Evolutionary conservation across 2,888 invertebrate species (phyloP), one percentile per base, ranked within the genome.

Genomic region (Labia minor): DNA sequence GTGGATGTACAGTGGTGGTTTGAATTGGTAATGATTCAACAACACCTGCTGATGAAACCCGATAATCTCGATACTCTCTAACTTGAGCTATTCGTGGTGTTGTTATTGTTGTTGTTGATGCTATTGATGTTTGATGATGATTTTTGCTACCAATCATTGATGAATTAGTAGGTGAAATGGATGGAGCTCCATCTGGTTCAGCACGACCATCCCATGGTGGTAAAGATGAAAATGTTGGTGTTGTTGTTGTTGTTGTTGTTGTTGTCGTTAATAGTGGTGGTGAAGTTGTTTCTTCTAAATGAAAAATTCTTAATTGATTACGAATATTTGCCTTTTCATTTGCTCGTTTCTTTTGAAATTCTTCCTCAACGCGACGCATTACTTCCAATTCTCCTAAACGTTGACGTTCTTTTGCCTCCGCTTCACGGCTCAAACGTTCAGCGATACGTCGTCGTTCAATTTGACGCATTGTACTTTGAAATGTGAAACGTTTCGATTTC

Each of bases 351-450:
- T 86, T 82, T 76, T 92, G 91, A 77, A 92, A 92, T 76, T 92
- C 92, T 75, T 92, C 91, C 75, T 92, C 91, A 1, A 92, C 92
- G 74, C 87, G 84, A 73, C 87, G 84, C 88, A 92, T 90, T 70
- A 88, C 89, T 77, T 91, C 90, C 73, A 90, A 80, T 76, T 92
- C 91, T 69, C 86, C 84, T 67, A 86, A 80, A 66, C 90, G 78
- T 77, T 89, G 86, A 66, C 85, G 85, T 76, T 91, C 89, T 77
- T 88, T 88, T 66, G 85, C 81, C 73, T 90, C 89, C 0, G 88
- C 89, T 74, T 90, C 89, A 70, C 83, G 84, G 18, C 88, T 87
- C 68, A 90, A 80, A 76, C 86, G 87, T 74, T 90, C 90, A 0
- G 90, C 87, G 65, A 91, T 77, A 66, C 85, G 79, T 63, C 86